Evolutionary conservation across 2,113 vertebrate species (phyloP).

Genomic region (Progne subis): DNA sequence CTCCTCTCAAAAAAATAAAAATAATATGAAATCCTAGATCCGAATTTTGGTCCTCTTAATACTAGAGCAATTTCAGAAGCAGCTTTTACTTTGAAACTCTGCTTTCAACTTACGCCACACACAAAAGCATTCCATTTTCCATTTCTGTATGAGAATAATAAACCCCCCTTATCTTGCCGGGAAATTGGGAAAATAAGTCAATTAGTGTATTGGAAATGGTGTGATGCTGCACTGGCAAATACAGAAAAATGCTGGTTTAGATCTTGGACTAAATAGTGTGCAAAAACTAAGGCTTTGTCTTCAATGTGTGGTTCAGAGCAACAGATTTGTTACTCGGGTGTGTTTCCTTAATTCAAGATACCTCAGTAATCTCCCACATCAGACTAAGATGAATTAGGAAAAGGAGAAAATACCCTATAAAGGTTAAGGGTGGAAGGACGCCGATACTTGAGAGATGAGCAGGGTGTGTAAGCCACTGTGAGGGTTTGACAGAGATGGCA

Average conservation of each 20-base stretch:
- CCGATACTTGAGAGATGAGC: neutral
- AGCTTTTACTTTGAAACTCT: neutral
- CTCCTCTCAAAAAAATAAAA: neutral
- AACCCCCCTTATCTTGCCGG: neutral
- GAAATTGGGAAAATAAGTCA: neutral
- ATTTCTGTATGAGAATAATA: neutral
- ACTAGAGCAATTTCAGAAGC: neutral
- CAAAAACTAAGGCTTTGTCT: neutral
- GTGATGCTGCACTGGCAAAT: neutral
- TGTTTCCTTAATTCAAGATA: neutral
- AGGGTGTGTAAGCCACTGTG: neutral
- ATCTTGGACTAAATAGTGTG: slow-evolving; percentile 6
- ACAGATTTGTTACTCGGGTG: neutral
- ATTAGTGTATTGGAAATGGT: neutral
- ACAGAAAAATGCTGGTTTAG: neutral
- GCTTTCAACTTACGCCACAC: neutral
- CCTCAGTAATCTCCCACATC: neutral
- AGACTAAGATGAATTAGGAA: neutral
- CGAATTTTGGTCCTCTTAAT: neutral
- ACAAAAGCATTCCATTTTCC: neutral
- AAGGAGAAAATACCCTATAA: neutral
- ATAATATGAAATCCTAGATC: neutral
- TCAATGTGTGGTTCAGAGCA: neutral
- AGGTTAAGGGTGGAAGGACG: neutral
- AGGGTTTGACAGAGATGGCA: neutral